These are phyloP conservation scores for Pandemis corylana DNA, from an alignment of 2,888 invertebrate species.

Conservation along the genomic window DNA sequence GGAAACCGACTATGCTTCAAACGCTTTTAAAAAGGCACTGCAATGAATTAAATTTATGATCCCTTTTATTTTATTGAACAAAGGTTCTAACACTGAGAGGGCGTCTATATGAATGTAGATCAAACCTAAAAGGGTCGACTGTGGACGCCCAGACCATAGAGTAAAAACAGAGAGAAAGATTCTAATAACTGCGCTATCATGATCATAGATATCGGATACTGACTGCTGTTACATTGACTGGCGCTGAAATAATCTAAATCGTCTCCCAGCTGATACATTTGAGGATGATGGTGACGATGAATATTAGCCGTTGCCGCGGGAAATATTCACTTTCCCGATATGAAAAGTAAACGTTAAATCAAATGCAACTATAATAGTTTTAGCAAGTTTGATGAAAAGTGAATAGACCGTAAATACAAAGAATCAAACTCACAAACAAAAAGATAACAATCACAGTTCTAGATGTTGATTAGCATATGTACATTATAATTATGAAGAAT, in stretches of 20 bases:
- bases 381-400: no score
- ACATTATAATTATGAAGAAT: background rate
- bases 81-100: slow-evolving; percentile 12
- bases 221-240: no score
- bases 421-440: no score
- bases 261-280: background rate
- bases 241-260: no score
- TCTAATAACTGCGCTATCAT: background rate
- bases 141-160: background rate
- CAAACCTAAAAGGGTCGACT: slow-evolving; percentile 18
- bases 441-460: no score
- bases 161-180: background rate
- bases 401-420: no score
- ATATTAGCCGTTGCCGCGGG: no score
- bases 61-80: slow-evolving; percentile 6
- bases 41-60: background rate
- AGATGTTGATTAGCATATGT: no score
- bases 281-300: background rate
- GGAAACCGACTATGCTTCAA: background rate
- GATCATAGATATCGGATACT: no score
- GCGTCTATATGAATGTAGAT: slow-evolving; percentile 14
- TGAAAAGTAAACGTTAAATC: no score
- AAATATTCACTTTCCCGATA: no score
- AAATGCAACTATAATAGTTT: no score
- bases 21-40: background rate